Percentiles rank a stretch among this genome's conserved stretches.
Conservation (phyloP, 2,113 vertebrate genomes). For the Onychorhynchus coronatus region DNA sequence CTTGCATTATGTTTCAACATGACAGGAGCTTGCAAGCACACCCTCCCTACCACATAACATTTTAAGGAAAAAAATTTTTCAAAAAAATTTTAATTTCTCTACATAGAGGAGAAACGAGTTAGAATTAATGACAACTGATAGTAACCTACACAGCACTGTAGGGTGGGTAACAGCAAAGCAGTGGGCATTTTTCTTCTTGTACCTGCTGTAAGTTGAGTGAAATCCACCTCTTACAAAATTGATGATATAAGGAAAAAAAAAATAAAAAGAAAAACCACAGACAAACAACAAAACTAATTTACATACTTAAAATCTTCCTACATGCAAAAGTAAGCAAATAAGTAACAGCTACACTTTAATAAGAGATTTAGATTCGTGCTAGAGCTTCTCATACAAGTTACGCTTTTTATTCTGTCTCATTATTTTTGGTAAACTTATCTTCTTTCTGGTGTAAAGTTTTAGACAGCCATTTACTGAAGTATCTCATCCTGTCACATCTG, state of each 20-base stretch:
- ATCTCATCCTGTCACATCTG: neutral
- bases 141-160: neutral
- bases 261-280: neutral
- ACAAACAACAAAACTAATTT: neutral
- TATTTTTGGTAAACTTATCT: neutral
- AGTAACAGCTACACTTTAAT: neutral
- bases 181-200: neutral
- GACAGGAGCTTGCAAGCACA: neutral
- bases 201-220: neutral
- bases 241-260: neutral
- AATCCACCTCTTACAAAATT: neutral
- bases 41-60: neutral
- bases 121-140: neutral
- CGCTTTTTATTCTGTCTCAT: neutral
- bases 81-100: no score
- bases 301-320: neutral
- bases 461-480: neutral
- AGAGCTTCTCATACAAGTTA: neutral
- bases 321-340: neutral
- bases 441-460: neutral
- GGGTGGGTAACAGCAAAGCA: neutral
- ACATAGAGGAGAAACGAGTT: neutral
- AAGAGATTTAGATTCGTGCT: neutral
- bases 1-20: neutral
- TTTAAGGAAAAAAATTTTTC: neutral